A percentile compares a stretch with the other conserved stretches of the same genome.
Evolutionary conservation across 1,140 invertebrate species (phyloP).

Genomic region (Drosophila funebris): DNA sequence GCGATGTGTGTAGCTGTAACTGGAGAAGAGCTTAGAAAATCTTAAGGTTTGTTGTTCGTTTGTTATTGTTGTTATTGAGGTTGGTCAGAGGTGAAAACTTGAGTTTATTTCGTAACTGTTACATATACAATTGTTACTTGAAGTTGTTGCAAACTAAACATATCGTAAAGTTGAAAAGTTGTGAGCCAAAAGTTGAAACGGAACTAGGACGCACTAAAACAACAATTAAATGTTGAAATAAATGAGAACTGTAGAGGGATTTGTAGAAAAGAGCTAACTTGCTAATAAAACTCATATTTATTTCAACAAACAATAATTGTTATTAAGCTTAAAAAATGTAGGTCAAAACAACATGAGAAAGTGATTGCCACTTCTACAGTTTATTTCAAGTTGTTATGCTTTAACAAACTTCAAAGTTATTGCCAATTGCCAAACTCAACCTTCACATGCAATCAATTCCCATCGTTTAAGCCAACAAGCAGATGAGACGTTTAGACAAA

Average conservation of each 20-base stretch:
- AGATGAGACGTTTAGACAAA: conserved; percentile 52
- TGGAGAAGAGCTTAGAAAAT: neutral
- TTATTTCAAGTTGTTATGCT: neutral
- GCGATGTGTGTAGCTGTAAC: conserved; percentile 48
- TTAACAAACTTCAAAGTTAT: neutral
- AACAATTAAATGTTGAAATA: no score
- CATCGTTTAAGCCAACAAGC: conserved; percentile 16
- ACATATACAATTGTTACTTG: conserved; percentile 14
- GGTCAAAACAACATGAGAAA: neutral
- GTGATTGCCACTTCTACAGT: neutral
- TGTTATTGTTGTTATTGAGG: conserved; percentile 42
- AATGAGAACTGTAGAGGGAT: no score
- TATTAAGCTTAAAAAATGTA: neutral
- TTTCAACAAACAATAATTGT: no score
- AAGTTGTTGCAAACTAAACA: conserved; percentile 14
- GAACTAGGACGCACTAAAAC: no score
- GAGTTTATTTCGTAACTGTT: conserved; percentile 27
- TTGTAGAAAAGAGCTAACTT: no score
- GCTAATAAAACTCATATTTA: neutral
- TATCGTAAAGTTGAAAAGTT: conserved; percentile 30
- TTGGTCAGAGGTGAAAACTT: conserved; percentile 68
- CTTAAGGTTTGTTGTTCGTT: conserved; percentile 29
- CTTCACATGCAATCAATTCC: conserved; percentile 54
- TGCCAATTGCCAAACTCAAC: conserved; percentile 19
- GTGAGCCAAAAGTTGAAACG: conserved; percentile 2